Evolutionary conservation across 2,797 vertebrate genomes (phyloP).

Genomic region (Threskiornis aethiopicus): DNA sequence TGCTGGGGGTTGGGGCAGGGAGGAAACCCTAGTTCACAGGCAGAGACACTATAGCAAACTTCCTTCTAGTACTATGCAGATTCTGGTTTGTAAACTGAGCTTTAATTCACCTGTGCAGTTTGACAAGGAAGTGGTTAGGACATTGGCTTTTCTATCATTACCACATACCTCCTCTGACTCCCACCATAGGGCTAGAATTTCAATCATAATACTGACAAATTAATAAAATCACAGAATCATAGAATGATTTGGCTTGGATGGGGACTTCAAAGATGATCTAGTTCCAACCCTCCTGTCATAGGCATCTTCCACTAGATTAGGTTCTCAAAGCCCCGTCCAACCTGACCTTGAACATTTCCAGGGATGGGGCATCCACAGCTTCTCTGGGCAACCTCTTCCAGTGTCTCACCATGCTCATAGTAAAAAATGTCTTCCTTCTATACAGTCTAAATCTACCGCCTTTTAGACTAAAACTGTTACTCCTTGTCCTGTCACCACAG

Average conservation of each 20-base stretch:
- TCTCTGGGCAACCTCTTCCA: background rate
- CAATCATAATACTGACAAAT: background rate
- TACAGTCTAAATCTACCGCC: background rate
- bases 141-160: background rate
- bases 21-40: background rate
- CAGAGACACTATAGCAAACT: background rate
- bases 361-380: background rate
- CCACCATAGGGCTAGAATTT: background rate
- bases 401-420: background rate
- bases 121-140: background rate
- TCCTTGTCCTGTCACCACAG: background rate
- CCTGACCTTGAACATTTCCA: background rate
- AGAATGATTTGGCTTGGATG: background rate
- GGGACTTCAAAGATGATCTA: background rate
- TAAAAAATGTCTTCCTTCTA: background rate
- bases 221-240: background rate
- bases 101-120: background rate
- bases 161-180: background rate
- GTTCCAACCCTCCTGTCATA: background rate
- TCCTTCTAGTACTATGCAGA: background rate
- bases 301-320: background rate
- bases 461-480: background rate
- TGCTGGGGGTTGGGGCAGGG: fast-evolving
- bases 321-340: background rate
- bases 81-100: background rate